Evolutionary conservation across 2,113 vertebrate genomes (phyloP).

Genomic region (Colius striatus): DNA sequence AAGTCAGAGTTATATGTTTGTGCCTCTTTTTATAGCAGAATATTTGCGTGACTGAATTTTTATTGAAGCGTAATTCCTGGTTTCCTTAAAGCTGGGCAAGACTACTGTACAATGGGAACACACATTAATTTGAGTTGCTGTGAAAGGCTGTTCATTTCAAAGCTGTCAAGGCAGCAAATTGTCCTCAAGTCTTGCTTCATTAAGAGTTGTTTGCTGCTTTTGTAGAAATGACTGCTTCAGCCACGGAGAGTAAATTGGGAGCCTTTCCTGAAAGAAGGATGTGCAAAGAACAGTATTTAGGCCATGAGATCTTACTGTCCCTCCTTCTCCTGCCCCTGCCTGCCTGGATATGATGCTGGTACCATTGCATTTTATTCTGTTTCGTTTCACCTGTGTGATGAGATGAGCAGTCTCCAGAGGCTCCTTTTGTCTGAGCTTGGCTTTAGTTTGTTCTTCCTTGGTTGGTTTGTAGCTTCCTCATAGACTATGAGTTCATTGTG

Average conservation of each 20-base stretch:
- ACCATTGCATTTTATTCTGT: not conserved
- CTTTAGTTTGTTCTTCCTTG: not conserved
- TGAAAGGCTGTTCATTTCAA: constrained; percentile 25
- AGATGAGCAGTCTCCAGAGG: not conserved
- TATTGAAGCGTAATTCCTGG: constrained; percentile 55
- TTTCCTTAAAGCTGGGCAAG: constrained; percentile 43
- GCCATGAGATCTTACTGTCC: not conserved
- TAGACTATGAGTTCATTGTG: not conserved
- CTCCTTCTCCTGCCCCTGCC: not conserved
- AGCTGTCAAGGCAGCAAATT: not conserved
- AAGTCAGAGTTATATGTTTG: constrained; percentile 47
- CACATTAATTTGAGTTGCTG: not conserved
- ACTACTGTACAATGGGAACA: constrained; percentile 18
- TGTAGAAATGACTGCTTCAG: not conserved
- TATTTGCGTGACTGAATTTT: constrained; percentile 59
- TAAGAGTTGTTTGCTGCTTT: not conserved
- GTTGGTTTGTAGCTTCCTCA: not conserved
- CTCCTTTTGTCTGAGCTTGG: not conserved
- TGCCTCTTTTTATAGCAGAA: constrained; percentile 57
- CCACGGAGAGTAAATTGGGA: not conserved
- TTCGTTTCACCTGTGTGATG: not conserved
- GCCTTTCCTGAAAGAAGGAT: not conserved
- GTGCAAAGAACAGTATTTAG: not conserved
- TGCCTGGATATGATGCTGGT: not conserved
- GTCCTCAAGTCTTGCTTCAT: constrained; percentile 4